Evolutionary conservation across 2,113 vertebrate genomes (phyloP).

Genomic region (Gallinago jamesoni): DNA sequence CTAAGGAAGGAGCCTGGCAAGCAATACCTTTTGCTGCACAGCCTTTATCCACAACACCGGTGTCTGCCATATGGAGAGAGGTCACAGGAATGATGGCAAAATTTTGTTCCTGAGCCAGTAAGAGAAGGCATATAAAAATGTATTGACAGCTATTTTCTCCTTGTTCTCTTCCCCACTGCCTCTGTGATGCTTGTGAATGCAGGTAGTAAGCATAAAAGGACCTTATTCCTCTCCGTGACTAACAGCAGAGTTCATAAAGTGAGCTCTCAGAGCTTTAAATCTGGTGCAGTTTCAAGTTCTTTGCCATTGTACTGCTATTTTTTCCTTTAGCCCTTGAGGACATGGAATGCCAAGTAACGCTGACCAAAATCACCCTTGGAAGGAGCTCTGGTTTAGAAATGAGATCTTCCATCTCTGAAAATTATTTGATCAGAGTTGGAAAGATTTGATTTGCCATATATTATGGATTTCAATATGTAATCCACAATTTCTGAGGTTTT

Average conservation of each 20-base stretch:
- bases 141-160: not conserved
- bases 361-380: not conserved
- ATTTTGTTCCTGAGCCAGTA: not conserved
- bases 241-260: not conserved
- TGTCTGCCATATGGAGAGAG: not conserved
- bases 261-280: not conserved
- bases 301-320: not conserved
- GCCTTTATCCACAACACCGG: not conserved
- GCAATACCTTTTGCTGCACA: not conserved
- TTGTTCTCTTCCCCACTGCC: not conserved
- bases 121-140: not conserved
- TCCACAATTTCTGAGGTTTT: not conserved
- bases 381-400: not conserved
- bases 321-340: not conserved
- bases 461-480: conserved; percentile 15
- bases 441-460: not conserved
- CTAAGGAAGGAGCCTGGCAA: not conserved
- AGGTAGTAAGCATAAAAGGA: not conserved
- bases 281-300: not conserved
- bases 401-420: not conserved
- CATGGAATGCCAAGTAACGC: not conserved
- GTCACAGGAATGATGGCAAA: not conserved
- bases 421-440: not conserved
- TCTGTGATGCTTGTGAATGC: not conserved
- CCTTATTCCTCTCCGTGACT: not conserved